These are phyloP conservation scores for Polydesmus complanatus DNA, from an alignment of 2,888 invertebrate genomes.

Conservation along the genomic window DNA sequence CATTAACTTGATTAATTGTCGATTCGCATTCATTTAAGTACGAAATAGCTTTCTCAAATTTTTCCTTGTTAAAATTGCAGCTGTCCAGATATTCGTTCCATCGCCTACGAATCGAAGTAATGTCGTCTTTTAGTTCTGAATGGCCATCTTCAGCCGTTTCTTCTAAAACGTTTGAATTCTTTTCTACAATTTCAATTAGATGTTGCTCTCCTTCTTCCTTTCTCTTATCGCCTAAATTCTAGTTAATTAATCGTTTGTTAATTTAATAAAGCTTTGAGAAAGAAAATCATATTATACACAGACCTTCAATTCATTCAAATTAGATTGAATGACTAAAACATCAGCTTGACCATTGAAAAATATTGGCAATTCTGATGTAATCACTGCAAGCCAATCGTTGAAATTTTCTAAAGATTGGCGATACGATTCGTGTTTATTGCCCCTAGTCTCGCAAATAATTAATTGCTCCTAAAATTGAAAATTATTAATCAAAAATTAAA, in stretches of 20 bases:
- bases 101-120: slow-evolving; percentile 54
- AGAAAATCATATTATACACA: slow-evolving; percentile 22
- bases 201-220: slow-evolving; percentile 16
- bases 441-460: slow-evolving; percentile 51
- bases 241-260: neutral
- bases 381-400: slow-evolving; percentile 64
- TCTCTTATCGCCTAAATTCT: neutral
- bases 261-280: slow-evolving; percentile 42
- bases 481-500: slow-evolving; percentile 39
- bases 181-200: slow-evolving; percentile 40
- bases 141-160: slow-evolving; percentile 67
- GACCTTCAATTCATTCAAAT: slow-evolving; percentile 22
- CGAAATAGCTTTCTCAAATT: slow-evolving; percentile 57
- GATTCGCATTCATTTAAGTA: slow-evolving; percentile 71
- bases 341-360: neutral
- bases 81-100: slow-evolving; percentile 61
- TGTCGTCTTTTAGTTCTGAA: slow-evolving; percentile 53
- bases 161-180: slow-evolving; percentile 54
- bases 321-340: neutral
- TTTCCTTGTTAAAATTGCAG: slow-evolving; percentile 54
- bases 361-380: slow-evolving; percentile 47
- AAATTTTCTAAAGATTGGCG: slow-evolving; percentile 67
- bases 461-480: slow-evolving; percentile 54
- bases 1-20: slow-evolving; percentile 57
- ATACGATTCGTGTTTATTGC: slow-evolving; percentile 66